Evolutionary conservation across 53 echinoderm and acorn worm species (phyloP), one percentile per base, ranked within the genome.

Genomic region (Actinopyga echinites): DNA sequence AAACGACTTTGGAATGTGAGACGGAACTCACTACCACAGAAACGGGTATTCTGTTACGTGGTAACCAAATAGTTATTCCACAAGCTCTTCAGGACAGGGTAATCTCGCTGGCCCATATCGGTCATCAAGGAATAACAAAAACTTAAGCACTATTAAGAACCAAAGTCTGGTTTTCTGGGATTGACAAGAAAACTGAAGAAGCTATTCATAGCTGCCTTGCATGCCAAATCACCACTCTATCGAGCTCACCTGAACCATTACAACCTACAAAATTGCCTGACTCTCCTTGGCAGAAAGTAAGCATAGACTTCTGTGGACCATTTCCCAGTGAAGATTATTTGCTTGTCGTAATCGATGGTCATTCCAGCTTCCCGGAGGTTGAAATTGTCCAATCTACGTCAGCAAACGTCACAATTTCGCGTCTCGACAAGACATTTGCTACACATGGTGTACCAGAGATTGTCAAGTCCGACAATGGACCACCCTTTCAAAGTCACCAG

Each of bases 391-490:
- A 53, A 8, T 86, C 86, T n/a, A 11, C 25, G 29, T 79, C 79
- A 30, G 65, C 86, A 6, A 29, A 44, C 5, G 17, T 54, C n/a
- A 56, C 55, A 19, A 64, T 86, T 57, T 32, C 79, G 4, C 49
- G 22, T 19, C 79, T 65, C 30, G 79, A 79, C 60, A 84, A 78
- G 35, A 22, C 40, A 17, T 38, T 91, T 19, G 38, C 87, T 2
- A 67, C 68, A 10, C 54, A 30, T 29, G 89, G 89, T 52, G 78
- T 87, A 23, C 89, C 87, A 8, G 12, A 57, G 29, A 75, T 67
- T 1, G 84, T 93, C 28, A 69, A 87, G 62, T 83, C 89, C 1
- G 93, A 93, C 68, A 90, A 89, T 28, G 79, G 79, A 22, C 79
- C 79, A 10, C 79, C 79, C 4, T 78, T 78, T 29, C 56, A 78